Conservation (phyloP, 2,113 vertebrate species). For the Merops nubicus region DNA sequence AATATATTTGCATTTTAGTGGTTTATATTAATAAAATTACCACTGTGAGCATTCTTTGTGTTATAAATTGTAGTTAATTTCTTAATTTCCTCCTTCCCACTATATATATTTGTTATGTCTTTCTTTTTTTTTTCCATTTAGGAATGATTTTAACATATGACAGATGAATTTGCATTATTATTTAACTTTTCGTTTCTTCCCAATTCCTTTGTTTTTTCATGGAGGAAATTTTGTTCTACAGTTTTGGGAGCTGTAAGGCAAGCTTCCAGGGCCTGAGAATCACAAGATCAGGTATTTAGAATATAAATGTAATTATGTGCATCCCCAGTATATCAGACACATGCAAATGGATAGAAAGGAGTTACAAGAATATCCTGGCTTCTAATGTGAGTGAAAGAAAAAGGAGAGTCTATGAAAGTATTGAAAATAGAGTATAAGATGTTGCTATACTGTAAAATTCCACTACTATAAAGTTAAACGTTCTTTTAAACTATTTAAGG, state of each 20-base stretch:
- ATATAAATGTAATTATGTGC: background rate
- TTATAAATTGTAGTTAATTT: background rate
- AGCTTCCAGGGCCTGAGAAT: background rate
- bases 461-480: background rate
- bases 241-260: background rate
- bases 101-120: no score
- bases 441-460: background rate
- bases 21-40: background rate
- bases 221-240: background rate
- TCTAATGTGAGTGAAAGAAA: background rate
- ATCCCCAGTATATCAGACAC: background rate
- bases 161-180: background rate
- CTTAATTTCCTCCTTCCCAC: background rate
- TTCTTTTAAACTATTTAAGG: background rate
- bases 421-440: background rate
- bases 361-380: background rate
- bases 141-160: background rate
- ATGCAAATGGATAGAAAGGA: background rate
- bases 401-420: background rate
- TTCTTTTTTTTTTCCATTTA: background rate
- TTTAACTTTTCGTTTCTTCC: background rate
- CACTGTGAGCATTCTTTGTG: background rate
- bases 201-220: background rate
- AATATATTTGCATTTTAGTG: background rate
- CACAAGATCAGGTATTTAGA: background rate